Percentiles rank a stretch among this genome's conserved stretches.
Evolutionary conservation across 2,888 invertebrate genomes (phyloP).

Genomic region (Oeneis ivallda): DNA sequence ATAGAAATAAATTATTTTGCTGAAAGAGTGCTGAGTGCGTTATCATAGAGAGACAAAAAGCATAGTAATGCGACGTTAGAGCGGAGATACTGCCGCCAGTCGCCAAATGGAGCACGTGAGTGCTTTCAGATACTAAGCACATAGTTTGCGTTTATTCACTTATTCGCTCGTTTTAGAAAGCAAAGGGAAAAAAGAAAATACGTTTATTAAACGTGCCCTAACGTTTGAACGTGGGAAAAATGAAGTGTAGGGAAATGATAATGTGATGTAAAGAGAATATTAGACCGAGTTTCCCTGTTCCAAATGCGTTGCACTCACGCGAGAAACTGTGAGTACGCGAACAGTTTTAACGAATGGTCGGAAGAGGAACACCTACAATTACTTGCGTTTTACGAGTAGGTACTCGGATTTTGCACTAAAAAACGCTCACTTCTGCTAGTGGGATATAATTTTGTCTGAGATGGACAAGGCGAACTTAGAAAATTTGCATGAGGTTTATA

Average conservation of each 20-base stretch:
- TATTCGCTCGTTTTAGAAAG: constrained; percentile 25
- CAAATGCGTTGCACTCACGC: not conserved
- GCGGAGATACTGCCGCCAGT: not conserved
- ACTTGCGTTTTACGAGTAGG: not conserved
- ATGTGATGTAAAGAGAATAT: constrained; percentile 4
- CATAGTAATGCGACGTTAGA: constrained; percentile 14
- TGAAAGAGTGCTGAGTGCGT: constrained; percentile 18
- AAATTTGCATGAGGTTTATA: too few relatives aligned
- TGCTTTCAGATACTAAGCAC: constrained; percentile 23
- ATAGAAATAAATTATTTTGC: constrained; percentile 27
- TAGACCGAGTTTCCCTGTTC: not conserved
- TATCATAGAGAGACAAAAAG: constrained; percentile 16
- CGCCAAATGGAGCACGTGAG: not conserved
- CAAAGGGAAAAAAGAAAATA: constrained; percentile 24
- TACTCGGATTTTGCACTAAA: too few relatives aligned
- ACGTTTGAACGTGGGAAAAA: constrained; percentile 21
- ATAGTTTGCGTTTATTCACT: constrained; percentile 25
- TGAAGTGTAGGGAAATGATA: constrained; percentile 5
- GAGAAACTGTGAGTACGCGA: not conserved
- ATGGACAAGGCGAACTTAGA: too few relatives aligned
- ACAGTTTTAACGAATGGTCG: not conserved
- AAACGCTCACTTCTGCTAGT: too few relatives aligned
- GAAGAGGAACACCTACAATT: too few relatives aligned
- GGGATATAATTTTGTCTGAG: too few relatives aligned
- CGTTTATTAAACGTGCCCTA: constrained; percentile 21